Evolutionary conservation across 1,140 invertebrate species (phyloP).

Genomic region (Manduca sexta): DNA sequence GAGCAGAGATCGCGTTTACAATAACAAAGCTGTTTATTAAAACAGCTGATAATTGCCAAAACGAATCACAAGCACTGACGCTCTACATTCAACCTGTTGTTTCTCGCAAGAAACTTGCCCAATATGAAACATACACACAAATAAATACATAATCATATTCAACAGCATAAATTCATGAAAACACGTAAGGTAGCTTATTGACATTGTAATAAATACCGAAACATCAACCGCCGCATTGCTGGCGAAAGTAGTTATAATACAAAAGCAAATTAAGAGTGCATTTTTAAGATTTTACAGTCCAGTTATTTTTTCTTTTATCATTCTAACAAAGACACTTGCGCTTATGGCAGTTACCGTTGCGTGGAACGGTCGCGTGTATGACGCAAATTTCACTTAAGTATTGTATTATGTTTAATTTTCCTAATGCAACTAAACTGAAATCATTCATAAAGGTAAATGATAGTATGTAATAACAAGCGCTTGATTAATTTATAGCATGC

Average conservation of each 20-base stretch:
- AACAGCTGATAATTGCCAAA: too few relatives aligned
- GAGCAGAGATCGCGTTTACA: too few relatives aligned
- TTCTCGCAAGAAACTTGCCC: too few relatives aligned
- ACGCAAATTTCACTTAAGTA: conserved; percentile 27
- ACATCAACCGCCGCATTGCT: conserved; percentile 21
- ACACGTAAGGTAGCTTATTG: conserved; percentile 5
- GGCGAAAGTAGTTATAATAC: conserved; percentile 45
- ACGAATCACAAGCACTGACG: too few relatives aligned
- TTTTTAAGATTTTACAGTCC: conserved; percentile 46
- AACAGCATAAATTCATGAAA: too few relatives aligned
- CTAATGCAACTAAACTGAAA: conserved; percentile 16
- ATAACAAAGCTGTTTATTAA: too few relatives aligned
- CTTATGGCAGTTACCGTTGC: conserved; percentile 36
- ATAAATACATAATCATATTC: too few relatives aligned
- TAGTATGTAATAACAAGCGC: too few relatives aligned
- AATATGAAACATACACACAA: too few relatives aligned
- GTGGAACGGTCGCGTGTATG: conserved; percentile 35
- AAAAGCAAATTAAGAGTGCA: conserved; percentile 39
- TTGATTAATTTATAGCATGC: too few relatives aligned
- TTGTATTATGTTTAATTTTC: conserved; percentile 13
- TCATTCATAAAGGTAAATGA: too few relatives aligned
- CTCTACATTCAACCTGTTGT: too few relatives aligned
- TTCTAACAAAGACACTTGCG: conserved; percentile 37
- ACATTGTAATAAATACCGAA: conserved; percentile 37
- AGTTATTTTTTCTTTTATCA: conserved; percentile 30